Conservation (phyloP, 2,797 vertebrate species). For the Chaunax sp. region DNA sequence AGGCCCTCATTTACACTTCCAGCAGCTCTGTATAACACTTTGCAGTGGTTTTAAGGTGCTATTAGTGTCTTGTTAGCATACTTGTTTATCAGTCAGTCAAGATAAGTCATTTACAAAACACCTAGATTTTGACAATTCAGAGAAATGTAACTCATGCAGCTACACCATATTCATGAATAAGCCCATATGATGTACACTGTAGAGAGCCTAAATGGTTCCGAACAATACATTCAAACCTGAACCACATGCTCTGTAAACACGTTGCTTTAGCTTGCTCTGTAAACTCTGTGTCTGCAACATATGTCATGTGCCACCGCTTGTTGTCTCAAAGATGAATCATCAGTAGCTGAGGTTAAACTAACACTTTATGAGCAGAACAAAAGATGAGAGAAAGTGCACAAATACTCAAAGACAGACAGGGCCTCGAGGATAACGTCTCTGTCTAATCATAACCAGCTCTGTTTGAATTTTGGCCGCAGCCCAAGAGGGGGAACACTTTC, state of each 20-base stretch:
- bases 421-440: slow-evolving; percentile 41
- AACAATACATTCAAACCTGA: background rate
- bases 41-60: too few relatives aligned
- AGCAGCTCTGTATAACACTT: too few relatives aligned
- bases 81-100: background rate
- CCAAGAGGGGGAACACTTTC: slow-evolving; percentile 60
- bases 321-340: slow-evolving; percentile 33
- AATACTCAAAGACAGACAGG: slow-evolving; percentile 31
- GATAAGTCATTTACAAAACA: background rate
- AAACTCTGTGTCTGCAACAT: slow-evolving; percentile 27
- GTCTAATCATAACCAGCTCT: slow-evolving; percentile 56
- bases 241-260: slow-evolving; percentile 5
- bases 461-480: slow-evolving; percentile 49
- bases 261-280: slow-evolving; percentile 24
- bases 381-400: slow-evolving; percentile 36
- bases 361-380: slow-evolving; percentile 35
- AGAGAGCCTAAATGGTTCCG: background rate
- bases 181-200: background rate
- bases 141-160: too few relatives aligned
- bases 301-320: slow-evolving; percentile 21
- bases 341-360: slow-evolving; percentile 51
- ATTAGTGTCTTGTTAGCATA: background rate
- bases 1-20: too few relatives aligned
- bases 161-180: background rate
- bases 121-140: too few relatives aligned